Evolutionary conservation across 2,113 vertebrate genomes (phyloP).

Genomic region (Plectropomus leopardus): DNA sequence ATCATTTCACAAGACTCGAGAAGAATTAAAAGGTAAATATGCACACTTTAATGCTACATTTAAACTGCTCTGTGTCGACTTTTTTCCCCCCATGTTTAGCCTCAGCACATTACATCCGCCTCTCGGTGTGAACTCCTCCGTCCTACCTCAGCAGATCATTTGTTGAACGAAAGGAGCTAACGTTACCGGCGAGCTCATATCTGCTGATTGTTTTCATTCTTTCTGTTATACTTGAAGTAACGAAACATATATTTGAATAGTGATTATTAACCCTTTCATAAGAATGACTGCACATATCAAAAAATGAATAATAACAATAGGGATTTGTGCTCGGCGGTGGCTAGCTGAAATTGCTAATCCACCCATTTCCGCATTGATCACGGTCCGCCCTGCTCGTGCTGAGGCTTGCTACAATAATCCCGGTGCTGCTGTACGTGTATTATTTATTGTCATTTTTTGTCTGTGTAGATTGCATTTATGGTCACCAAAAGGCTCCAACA

Average conservation of each 20-base stretch:
- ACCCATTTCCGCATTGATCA: conserved; percentile 73
- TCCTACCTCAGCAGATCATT: conserved; percentile 12
- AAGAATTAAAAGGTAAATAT: conserved; percentile 19
- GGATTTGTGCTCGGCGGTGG: neutral
- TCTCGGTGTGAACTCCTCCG: neutral
- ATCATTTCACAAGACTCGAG: conserved; percentile 10
- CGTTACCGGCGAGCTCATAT: conserved; percentile 37
- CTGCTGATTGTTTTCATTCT: neutral
- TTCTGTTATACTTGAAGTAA: neutral
- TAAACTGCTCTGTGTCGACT: neutral
- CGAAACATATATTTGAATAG: neutral
- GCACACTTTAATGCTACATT: fast-evolving
- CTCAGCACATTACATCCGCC: neutral
- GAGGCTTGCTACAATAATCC: conserved; percentile 29
- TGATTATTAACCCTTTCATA: neutral
- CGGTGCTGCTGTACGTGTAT: no score
- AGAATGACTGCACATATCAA: fast-evolving
- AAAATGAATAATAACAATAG: neutral
- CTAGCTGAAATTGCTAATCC: conserved; percentile 55
- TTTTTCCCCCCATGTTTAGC: neutral
- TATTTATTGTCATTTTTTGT: fast-evolving
- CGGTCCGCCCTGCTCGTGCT: conserved; percentile 53
- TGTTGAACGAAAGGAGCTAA: conserved; percentile 38
- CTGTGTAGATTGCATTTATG: neutral
- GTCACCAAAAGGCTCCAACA: fast-evolving